Evolutionary conservation across 2,888 invertebrate species (phyloP).

Genomic region (Hipparchia sbordonii): DNA sequence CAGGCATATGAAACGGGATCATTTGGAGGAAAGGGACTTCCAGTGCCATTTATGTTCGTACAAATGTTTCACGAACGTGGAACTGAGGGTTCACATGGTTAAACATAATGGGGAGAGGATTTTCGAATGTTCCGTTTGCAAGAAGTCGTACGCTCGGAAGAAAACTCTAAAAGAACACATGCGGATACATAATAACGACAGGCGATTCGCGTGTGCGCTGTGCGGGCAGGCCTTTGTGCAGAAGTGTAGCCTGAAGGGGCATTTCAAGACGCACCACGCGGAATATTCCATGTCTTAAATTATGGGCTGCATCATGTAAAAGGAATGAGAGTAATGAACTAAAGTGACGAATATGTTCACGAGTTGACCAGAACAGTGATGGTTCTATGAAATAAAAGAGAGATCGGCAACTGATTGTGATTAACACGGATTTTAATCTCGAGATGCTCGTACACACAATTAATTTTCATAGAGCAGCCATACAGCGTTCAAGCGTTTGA

Average conservation of each 20-base stretch:
- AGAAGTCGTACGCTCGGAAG: slow-evolving; percentile 68
- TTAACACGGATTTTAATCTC: too few species aligned
- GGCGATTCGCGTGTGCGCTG: slow-evolving; percentile 61
- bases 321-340: too few species aligned
- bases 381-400: too few species aligned
- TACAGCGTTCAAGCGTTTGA: too few species aligned
- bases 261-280: slow-evolving; percentile 65
- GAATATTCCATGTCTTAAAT: slow-evolving; percentile 45
- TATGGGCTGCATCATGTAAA: not conserved
- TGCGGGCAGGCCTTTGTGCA: slow-evolving; percentile 73
- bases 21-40: slow-evolving; percentile 64
- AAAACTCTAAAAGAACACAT: slow-evolving; percentile 69
- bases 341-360: too few species aligned
- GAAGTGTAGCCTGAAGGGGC: slow-evolving; percentile 70
- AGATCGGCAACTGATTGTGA: too few species aligned
- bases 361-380: too few species aligned
- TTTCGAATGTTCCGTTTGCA: slow-evolving; percentile 68
- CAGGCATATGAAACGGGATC: slow-evolving; percentile 67
- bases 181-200: slow-evolving; percentile 69
- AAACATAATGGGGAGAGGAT: slow-evolving; percentile 68
- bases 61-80: slow-evolving; percentile 65
- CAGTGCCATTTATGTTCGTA: slow-evolving; percentile 58
- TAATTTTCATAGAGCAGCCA: too few species aligned
- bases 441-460: too few species aligned
- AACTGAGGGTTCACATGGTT: slow-evolving; percentile 63